These are phyloP conservation scores for Musca vetustissima DNA, from an alignment of 1,140 invertebrate genomes.

Conservation along the genomic window DNA sequence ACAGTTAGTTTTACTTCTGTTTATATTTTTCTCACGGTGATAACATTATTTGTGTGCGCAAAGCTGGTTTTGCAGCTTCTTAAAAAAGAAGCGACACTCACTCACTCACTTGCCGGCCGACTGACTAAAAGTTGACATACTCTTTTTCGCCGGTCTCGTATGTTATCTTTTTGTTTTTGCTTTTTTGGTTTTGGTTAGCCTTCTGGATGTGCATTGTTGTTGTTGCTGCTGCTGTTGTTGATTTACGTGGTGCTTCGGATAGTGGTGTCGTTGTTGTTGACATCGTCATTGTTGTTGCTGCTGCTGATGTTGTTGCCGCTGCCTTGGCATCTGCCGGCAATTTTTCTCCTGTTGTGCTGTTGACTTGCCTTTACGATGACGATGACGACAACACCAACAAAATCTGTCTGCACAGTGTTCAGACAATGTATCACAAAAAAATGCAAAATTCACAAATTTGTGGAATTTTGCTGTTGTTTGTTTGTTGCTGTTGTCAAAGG, in stretches of 20 bases:
- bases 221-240: not conserved
- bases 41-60: constrained; percentile 22
- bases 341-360: too few relatives aligned
- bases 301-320: not conserved
- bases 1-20: constrained; percentile 19
- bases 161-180: constrained; percentile 15
- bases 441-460: too few relatives aligned
- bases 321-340: too few relatives aligned
- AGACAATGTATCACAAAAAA: too few relatives aligned
- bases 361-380: too few relatives aligned
- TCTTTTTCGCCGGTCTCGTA: constrained; percentile 23
- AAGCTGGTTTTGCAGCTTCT: constrained; percentile 24
- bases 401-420: too few relatives aligned
- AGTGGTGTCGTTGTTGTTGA: not conserved
- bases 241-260: not conserved
- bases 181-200: not conserved
- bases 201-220: not conserved
- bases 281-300: not conserved
- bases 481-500: too few relatives aligned
- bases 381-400: too few relatives aligned
- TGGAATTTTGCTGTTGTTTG: too few relatives aligned
- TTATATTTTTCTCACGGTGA: constrained; percentile 23
- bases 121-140: constrained; percentile 22
- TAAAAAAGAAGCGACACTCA: constrained; percentile 24
- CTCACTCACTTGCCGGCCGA: not conserved